phyloP scores from a whole-genome alignment of 2,113 vertebrate genomes.

The Platysternon megacephalum region DNA sequence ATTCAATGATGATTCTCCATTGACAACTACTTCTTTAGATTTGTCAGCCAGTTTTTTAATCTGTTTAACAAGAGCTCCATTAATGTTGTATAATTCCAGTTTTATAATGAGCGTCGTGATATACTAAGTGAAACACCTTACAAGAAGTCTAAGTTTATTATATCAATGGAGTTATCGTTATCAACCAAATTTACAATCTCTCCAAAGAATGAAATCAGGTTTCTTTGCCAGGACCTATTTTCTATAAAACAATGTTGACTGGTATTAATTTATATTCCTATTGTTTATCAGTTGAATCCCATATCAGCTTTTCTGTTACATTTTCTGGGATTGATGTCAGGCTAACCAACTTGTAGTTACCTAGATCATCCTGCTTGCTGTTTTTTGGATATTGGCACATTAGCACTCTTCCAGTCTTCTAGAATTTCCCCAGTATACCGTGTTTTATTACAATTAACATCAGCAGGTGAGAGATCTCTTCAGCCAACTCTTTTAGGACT shows the following conservation, averaged over 20 bases:
- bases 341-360: neutral
- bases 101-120: neutral
- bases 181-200: neutral
- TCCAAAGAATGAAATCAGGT: neutral
- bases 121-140: neutral
- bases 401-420: neutral
- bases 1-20: neutral
- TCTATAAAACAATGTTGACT: neutral
- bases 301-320: neutral
- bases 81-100: neutral
- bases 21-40: neutral
- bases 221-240: neutral
- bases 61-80: neutral
- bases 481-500: neutral
- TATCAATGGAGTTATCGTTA: neutral
- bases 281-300: neutral
- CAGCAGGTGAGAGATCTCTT: neutral
- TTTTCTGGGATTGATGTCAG: neutral
- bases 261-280: neutral
- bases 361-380: neutral
- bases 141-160: neutral
- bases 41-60: neutral
- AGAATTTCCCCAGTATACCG: neutral
- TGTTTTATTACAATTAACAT: rapidly evolving
- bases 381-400: neutral